Conservation (phyloP, 2,888 invertebrate genomes). For the Agrochola circellaris region DNA sequence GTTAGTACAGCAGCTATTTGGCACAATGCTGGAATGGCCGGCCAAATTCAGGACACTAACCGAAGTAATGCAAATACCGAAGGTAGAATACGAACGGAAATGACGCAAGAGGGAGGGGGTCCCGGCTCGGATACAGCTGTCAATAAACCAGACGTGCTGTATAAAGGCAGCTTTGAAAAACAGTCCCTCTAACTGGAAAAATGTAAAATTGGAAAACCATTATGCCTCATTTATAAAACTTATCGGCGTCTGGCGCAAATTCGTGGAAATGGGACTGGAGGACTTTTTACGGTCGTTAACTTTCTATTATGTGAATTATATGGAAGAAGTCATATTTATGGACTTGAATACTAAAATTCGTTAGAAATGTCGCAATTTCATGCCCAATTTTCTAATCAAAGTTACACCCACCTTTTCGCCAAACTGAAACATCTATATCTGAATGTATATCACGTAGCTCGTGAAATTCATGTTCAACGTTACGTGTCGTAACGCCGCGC, state of each 20-base stretch:
- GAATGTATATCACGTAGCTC: constrained; percentile 1
- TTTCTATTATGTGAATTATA: constrained; percentile 55
- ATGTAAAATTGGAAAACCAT: constrained; percentile 67
- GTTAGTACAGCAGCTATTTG: constrained; percentile 53
- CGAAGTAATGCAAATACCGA: constrained; percentile 55
- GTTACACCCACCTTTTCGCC: not conserved
- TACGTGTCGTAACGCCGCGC: constrained; percentile 10
- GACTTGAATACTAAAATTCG: constrained; percentile 3
- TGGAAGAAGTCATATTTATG: constrained; percentile 24
- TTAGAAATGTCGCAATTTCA: constrained; percentile 21
- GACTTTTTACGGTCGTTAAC: constrained; percentile 54
- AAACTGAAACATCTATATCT: not conserved
- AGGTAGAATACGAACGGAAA: constrained; percentile 62
- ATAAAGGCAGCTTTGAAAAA: constrained; percentile 66
- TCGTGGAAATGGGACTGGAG: constrained; percentile 40
- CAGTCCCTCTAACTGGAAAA: constrained; percentile 58
- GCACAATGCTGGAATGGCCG: constrained; percentile 43
- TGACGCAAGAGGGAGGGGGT: constrained; percentile 64
- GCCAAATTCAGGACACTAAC: constrained; percentile 47
- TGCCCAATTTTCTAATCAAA: constrained; percentile 29
- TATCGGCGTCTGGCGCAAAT: constrained; percentile 51
- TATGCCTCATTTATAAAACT: constrained; percentile 58
- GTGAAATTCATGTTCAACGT: constrained; percentile 19
- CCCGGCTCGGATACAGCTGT: constrained; percentile 72
- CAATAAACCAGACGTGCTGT: constrained; percentile 68